Base-by-base conservation (phyloP, 23 tunicate genomes). In the Ascidia mentula region DNA sequence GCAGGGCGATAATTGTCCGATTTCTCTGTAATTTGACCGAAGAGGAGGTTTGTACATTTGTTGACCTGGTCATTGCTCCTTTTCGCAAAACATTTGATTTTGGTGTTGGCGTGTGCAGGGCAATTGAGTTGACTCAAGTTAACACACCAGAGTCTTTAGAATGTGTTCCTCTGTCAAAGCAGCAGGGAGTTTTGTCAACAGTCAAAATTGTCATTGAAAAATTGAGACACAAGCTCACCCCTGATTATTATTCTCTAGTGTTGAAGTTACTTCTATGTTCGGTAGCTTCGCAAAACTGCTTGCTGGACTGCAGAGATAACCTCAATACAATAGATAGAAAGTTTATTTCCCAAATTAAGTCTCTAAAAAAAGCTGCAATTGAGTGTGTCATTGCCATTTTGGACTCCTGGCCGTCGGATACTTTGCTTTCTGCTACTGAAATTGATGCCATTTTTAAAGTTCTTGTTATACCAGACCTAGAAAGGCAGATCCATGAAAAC, bases 401-500 rank as follows among this genome's bases (percentile, higher is more conserved):
- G 26, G 69, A 72, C 0, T 34, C 80, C 0, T 93, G 88, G 88
- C 98, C 89, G 20, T 83, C 59, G 40, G 24, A 37, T 24, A 1
- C 30, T 0, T 22, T n/a, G 3, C n/a, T 90, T 4, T 12, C 72
- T 20, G 31, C 32, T 18, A 12, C 32, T 18, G 72, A 80, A 53
- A 72, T 88, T 83, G 73, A 80, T 13, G 69, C 45, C 3, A 69
- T 93, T 34, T 88, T 88, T 71, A 9, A 39, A 32, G 73, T 77
- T n/a, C 75, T 77, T 18, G 72, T 93, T 31, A 60, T 77, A 72
- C 87, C 89, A 32, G 84, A 84, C 74, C 42, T 88, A 13, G 77
- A 80, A 20, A 93, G 88, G 40, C 84, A 88, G 31, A 26, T 83
- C 28, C 69, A 93, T 72, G 98, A 93, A 74, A 76, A 84, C 76